These are phyloP conservation scores for Tympanuchus pallidicinctus DNA, from an alignment of 2,113 vertebrate genomes.

Conservation along the genomic window DNA sequence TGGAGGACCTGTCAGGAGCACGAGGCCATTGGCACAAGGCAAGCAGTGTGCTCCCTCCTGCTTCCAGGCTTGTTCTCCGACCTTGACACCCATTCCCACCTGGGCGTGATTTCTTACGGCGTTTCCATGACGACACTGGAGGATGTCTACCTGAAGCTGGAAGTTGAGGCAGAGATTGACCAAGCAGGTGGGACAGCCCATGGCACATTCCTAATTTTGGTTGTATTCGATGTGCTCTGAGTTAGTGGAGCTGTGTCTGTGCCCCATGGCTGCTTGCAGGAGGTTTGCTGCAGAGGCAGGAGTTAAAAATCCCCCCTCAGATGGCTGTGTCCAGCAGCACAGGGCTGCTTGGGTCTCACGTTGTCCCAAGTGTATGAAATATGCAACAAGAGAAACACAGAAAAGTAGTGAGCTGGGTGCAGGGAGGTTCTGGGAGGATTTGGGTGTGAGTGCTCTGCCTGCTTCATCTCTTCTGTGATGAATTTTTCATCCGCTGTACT, in stretches of 20 bases:
- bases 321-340: not conserved
- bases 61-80: conserved; percentile 89
- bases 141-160: conserved; percentile 95
- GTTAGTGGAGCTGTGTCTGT: fast-evolving
- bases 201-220: not conserved
- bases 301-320: fast-evolving
- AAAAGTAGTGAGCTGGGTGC: not conserved
- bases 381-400: not conserved
- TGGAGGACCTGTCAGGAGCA: not conserved
- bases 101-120: conserved; percentile 91
- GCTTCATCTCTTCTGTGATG: not conserved
- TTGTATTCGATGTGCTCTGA: fast-evolving
- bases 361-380: not conserved
- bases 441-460: not conserved
- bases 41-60: not conserved
- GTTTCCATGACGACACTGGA: conserved; percentile 98
- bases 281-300: not conserved
- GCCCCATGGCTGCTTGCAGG: fast-evolving
- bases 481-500: not conserved
- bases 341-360: fast-evolving
- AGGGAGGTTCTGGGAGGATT: not conserved
- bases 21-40: not conserved
- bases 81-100: conserved; percentile 85
- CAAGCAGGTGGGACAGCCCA: conserved; percentile 84
- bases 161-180: conserved; percentile 93